Evolutionary conservation across 1,140 invertebrate genomes (phyloP), one percentile per base, ranked within the genome.

Genomic region (Lepidurus arcticus): DNA sequence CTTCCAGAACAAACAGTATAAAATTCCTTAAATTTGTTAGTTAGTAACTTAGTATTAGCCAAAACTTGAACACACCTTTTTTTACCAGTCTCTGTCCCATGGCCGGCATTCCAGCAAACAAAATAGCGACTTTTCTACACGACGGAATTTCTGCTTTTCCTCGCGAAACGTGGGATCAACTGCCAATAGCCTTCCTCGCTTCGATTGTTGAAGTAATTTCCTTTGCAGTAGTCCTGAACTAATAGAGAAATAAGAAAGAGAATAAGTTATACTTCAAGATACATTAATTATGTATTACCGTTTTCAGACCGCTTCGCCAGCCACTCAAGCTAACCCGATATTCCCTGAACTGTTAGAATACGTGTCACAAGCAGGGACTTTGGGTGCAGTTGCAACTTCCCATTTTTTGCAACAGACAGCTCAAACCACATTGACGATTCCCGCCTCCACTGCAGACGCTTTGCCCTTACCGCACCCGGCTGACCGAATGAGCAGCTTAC

Each of bases 91-190:
- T n/a, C 13, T 65, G 53, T 65, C 16, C 53, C 13, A 65, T 65
- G 53, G 53, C 53, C 21, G 53, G 53, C 8, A 21, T 65, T 65
- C 53, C 53, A 16, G 13, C 53, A 21, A 21, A 65, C 53, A 65
- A 65, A 65, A 65, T 65, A 10, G 13, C 21, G 21, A 21, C 16
- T 1, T 65, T 13, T 16, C 21, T 65, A 3, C 53, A 65, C n/a
- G 16, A 65, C 16, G 53, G 53, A 65, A 65, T 65, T 65, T 65
- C 53, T 65, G 53, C 53, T 13, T 65, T 65, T 65, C 53, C 53
- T 21, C 53, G 16, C 13, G 53, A 65, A 13, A 13, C 53, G 53
- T 65, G 53, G 53, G 8, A 16, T 13, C 16, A 65, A 16, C 8
- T 65, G 13, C 53, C 53, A 7, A 7, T 65, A 65, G 53, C 53